Conservation (phyloP, 2,888 invertebrate species). For the Phorcus lineatus region DNA sequence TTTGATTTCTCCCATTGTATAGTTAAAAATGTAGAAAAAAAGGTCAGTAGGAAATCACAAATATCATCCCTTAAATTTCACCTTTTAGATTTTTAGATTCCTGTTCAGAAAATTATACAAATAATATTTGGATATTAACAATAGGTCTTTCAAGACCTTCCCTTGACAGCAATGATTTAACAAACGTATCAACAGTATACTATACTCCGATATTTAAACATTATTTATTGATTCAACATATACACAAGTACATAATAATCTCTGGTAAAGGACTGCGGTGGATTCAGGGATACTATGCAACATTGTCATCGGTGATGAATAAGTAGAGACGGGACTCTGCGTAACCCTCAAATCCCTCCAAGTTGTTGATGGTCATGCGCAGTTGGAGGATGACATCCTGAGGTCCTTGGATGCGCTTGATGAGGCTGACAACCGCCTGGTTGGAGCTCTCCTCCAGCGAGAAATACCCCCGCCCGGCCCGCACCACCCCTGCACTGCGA, state of each 20-base stretch:
- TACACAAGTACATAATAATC: neutral
- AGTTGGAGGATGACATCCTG: constrained; percentile 93
- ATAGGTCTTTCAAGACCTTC: too few relatives aligned
- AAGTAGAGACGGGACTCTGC: constrained; percentile 91
- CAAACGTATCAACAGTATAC: neutral
- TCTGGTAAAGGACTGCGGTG: neutral
- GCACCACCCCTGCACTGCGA: constrained; percentile 75
- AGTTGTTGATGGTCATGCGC: constrained; percentile 82
- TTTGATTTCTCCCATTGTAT: too few relatives aligned
- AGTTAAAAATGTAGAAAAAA: too few relatives aligned
- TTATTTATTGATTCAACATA: neutral
- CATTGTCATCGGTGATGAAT: constrained; percentile 81
- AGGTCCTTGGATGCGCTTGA: constrained; percentile 86
- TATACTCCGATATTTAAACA: neutral
- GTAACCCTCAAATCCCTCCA: constrained; percentile 85
- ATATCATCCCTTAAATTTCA: too few relatives aligned
- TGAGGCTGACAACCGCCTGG: constrained; percentile 84
- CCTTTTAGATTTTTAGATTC: too few relatives aligned
- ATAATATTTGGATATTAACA: too few relatives aligned
- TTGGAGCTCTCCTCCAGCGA: constrained; percentile 70
- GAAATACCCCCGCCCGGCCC: constrained; percentile 74
- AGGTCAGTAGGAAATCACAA: too few relatives aligned
- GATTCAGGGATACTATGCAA: neutral
- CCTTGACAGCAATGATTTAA: too few relatives aligned
- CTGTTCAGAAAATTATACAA: too few relatives aligned